Base-by-base conservation (phyloP, 2,888 invertebrate species). In the Augiades crinisus region DNA sequence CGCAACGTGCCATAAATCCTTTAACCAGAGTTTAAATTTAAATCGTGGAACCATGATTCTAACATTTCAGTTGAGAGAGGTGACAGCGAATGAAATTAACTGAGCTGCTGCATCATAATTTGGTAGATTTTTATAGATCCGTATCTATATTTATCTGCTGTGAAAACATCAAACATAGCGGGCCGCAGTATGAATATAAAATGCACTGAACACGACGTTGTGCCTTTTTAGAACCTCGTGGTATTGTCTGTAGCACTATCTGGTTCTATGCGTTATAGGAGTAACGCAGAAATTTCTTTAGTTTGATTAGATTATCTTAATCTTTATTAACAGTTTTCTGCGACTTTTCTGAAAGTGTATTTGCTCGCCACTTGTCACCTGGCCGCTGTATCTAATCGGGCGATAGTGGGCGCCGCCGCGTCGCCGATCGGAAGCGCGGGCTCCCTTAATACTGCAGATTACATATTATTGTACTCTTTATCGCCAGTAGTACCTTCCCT, bases 341-440 rank as follows among this genome's bases (percentile, higher is more conserved):
- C 40, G 16, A n/a, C 14, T 14, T 27, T 5, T 16, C 17, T 4
- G 17, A 7, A 43, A 12, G 10, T 12, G 16, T 43, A 17, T 43
- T 43, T 47, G 46, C 46, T 30, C 0, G 13, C 27, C 46, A 47
- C 46, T 47, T 30, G 7, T 10, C 17, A 12, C 13, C 3, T n/a
- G n/a, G n/a, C n/a, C n/a, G n/a, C n/a, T 19, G 13, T 47, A 47
- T 37, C 46, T 47, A 47, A 47, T 47, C 47, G 30, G 2, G 5
- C 2, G 30, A 10, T 47, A 47, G 38, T 47, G 6, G 21, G 21
- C n/a, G 3, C 33, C 13, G 2, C n/a, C 12, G 16, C 30, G 30
- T 14, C 21, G 30, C 12, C 43, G 31, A 7, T 30, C 47, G 38
- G 47, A 30, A 47, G 47, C 47, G 4, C 34, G 19, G 19, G 27